These are phyloP conservation scores for Emydoidea blandingii DNA, from an alignment of 2,797 vertebrate species.

Conservation along the genomic window DNA sequence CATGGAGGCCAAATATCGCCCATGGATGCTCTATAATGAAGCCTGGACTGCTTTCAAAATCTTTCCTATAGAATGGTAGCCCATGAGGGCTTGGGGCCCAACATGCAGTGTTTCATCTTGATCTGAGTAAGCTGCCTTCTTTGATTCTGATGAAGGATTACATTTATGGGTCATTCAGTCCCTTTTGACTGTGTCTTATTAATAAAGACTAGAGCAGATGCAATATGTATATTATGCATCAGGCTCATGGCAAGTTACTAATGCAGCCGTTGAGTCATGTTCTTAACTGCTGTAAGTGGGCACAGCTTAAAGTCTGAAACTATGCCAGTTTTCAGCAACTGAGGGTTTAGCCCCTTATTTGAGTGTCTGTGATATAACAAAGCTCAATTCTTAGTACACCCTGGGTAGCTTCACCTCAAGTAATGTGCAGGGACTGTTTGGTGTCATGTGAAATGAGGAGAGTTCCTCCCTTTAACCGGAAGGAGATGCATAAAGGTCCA, in stretches of 20 bases:
- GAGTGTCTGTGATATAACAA: neutral
- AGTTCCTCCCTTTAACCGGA: neutral
- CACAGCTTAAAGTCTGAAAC: neutral
- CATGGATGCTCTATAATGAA: neutral
- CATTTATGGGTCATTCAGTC: neutral
- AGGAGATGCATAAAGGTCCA: neutral
- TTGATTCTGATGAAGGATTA: slow-evolving; percentile 3
- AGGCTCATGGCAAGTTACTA: neutral
- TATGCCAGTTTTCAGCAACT: neutral
- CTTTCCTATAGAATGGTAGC: neutral
- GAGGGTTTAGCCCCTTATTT: neutral
- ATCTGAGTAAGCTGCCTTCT: neutral
- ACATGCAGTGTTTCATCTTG: neutral
- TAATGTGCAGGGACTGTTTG: neutral
- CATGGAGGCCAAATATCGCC: neutral
- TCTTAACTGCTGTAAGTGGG: neutral
- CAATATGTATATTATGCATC: neutral
- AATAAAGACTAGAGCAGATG: neutral
- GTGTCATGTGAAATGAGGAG: neutral
- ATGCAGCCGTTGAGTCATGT: neutral
- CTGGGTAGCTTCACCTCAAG: fast-evolving
- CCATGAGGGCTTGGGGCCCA: neutral
- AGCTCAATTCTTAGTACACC: neutral
- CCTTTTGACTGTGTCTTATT: neutral
- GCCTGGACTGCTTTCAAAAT: neutral